These are phyloP conservation scores for Colius striatus DNA, from an alignment of 2,113 vertebrate species.

Conservation along the genomic window DNA sequence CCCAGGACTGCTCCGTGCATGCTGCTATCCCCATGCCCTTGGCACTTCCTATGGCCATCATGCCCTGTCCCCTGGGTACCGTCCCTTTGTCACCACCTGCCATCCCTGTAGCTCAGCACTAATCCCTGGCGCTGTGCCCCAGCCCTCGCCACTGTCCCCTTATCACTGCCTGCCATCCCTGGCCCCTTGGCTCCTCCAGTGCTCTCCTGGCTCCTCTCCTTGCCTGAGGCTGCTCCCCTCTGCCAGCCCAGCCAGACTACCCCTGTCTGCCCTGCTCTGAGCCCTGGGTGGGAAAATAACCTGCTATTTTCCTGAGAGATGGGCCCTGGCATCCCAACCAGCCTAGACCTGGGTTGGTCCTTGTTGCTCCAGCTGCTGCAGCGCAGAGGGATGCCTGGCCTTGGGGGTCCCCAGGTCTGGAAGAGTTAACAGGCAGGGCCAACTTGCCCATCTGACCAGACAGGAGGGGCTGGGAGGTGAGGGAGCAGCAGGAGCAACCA, in stretches of 20 bases:
- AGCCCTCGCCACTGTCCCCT: background rate
- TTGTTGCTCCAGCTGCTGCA: background rate
- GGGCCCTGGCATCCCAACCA: background rate
- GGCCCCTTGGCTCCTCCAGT: background rate
- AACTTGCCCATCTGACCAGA: background rate
- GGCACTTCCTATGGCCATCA: background rate
- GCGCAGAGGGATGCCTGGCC: background rate
- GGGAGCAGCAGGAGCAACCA: slow-evolving; percentile 12
- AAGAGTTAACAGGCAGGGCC: slow-evolving; percentile 28
- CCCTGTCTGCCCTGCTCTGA: background rate
- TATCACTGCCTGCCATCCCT: background rate
- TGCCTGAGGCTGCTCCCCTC: background rate
- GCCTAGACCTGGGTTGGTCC: background rate
- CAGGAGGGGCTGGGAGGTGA: background rate
- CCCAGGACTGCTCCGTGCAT: background rate
- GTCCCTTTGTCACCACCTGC: background rate
- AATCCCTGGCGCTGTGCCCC: background rate
- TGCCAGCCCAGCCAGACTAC: background rate
- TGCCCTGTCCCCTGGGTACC: background rate
- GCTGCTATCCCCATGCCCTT: background rate
- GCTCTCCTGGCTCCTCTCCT: background rate
- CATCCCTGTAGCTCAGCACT: background rate
- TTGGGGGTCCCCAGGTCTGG: background rate
- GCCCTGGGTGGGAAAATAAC: rapidly evolving
- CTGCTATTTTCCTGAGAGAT: background rate